Base-by-base conservation (phyloP, 1,140 invertebrate genomes). In the Pseudomyrmex sp. region DNA sequence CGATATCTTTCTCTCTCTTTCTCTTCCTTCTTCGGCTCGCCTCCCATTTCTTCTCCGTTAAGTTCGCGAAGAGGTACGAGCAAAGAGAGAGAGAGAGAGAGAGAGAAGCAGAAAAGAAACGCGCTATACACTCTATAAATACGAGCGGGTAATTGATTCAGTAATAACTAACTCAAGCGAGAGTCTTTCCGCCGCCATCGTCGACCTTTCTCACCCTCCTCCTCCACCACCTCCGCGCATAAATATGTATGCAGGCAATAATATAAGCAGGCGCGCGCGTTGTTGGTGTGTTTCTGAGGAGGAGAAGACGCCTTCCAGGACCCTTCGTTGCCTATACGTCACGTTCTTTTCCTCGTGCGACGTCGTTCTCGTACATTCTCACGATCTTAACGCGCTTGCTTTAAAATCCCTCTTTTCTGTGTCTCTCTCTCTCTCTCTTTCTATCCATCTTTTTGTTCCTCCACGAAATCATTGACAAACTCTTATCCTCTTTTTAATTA, bases 91-190 rank as follows among this genome's bases (percentile, higher is more conserved):
- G 2, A 26, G 23, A 26, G 23, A 26, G 2, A 26, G 72, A 48
- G 84, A 73, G 73, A 91, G 83, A 82, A 88, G 69, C 77, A 88
- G 87, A 90, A 92, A 91, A 91, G 87, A 89, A 93, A 93, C 92
- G 92, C 89, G 91, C 91, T 93, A 93, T 92, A 93, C 92, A 93
- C 93, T 91, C 92, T 92, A 93, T 93, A 93, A 93, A 93, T 93
- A 93, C 92, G 89, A 87, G 65, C 87, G 91, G 88, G 93, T 93
- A 93, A 93, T 93, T 93, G 93, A 93, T 93, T 93, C 93, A 90
- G 92, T 93, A 93, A 93, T 93, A 93, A 93, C 92, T 93, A 93
- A 93, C 93, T 93, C 93, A 93, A 92, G 86, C 88, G 85, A 90
- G 85, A 90, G 85, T 86, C 87, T 80, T 88, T 90, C 86, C 85